phyloP scores from a whole-genome alignment of 2,888 invertebrate genomes.

The Noctua fimbriata region DNA sequence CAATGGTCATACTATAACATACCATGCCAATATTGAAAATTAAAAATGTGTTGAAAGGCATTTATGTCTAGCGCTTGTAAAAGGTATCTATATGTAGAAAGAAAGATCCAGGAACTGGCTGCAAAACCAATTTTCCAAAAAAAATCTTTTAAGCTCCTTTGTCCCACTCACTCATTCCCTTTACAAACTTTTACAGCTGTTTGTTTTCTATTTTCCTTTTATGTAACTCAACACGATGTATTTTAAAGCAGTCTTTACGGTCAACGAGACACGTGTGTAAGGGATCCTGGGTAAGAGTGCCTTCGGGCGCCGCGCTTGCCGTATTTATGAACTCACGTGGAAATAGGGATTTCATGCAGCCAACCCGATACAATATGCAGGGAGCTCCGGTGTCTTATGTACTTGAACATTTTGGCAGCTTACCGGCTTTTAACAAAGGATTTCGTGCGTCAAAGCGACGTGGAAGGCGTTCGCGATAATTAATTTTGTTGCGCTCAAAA shows the following conservation, averaged over 20 bases:
- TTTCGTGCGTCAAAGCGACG: constrained; percentile 29
- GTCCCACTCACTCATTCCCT: constrained; percentile 3
- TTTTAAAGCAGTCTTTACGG: constrained; percentile 58
- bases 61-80: background rate
- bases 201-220: constrained; percentile 30
- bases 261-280: constrained; percentile 46
- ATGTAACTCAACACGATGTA: constrained; percentile 45
- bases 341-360: constrained; percentile 72
- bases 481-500: constrained; percentile 26
- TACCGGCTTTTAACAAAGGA: constrained; percentile 48
- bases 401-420: constrained; percentile 36
- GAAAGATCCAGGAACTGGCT: background rate
- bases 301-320: constrained; percentile 59
- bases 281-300: constrained; percentile 55
- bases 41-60: background rate
- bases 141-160: background rate
- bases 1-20: too few relatives aligned
- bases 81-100: background rate
- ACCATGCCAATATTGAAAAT: background rate
- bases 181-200: constrained; percentile 29
- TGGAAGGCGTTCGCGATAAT: constrained; percentile 31
- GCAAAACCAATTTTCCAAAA: background rate
- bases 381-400: constrained; percentile 41
- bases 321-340: constrained; percentile 71
- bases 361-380: constrained; percentile 65